These are phyloP conservation scores for Peromyscus californicus DNA, from an alignment of 2,113 vertebrate genomes.

Conservation along the genomic window DNA sequence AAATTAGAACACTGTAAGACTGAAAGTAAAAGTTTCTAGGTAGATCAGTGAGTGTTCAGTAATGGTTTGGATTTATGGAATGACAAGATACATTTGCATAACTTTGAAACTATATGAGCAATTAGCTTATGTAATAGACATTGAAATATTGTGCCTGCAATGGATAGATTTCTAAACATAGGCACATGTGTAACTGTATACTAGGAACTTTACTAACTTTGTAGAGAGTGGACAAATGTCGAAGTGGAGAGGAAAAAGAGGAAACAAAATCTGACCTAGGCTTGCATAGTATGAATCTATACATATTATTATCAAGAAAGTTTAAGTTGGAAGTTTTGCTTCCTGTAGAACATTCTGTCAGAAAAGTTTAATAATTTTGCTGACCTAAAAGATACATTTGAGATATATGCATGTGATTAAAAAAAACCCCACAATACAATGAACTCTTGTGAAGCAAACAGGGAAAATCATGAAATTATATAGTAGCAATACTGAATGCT, in stretches of 20 bases:
- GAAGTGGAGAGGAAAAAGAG: not conserved
- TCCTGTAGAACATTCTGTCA: not conserved
- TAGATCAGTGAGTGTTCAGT: not conserved
- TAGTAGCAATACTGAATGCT: slow-evolving; percentile 52
- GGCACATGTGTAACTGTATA: not conserved
- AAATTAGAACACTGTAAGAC: not conserved
- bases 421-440: slow-evolving; percentile 44
- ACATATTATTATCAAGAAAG: not conserved
- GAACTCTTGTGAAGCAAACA: slow-evolving; percentile 70
- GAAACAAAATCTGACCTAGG: not conserved
- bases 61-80: not conserved
- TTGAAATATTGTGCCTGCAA: not conserved
- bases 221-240: not conserved
- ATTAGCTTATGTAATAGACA: not conserved
- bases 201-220: not conserved
- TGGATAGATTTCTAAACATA: not conserved
- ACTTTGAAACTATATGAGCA: not conserved
- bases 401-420: slow-evolving; percentile 24
- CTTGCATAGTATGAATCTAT: not conserved
- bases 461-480: slow-evolving; percentile 59
- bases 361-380: slow-evolving; percentile 31
- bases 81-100: not conserved
- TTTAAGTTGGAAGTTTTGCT: not conserved
- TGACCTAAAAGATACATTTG: slow-evolving; percentile 16
- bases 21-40: not conserved